phyloP scores from a whole-genome alignment of 2,797 vertebrate species.

The Gadopsis bispinosus region DNA sequence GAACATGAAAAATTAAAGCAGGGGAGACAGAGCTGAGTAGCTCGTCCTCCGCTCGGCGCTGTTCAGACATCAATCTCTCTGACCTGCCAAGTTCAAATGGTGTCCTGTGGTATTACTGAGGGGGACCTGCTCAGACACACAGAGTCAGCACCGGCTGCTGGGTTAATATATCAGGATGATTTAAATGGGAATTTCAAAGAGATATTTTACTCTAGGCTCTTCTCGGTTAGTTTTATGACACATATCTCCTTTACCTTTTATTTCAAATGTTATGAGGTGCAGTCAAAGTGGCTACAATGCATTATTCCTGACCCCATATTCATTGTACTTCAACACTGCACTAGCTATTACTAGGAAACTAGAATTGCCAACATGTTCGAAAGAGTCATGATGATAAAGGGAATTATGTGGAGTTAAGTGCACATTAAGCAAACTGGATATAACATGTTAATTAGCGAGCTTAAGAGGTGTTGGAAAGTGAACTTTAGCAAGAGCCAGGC shows the following conservation, averaged over 20 bases:
- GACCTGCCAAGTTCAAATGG: conserved; percentile 31
- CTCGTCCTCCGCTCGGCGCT: not conserved
- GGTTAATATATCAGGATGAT: conserved; percentile 12
- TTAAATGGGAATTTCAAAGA: conserved; percentile 7
- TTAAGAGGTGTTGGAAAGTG: no score
- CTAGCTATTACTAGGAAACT: not conserved
- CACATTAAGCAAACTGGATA: no score
- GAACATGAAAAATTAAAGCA: conserved; percentile 43
- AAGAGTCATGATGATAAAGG: no score
- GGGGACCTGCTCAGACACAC: not conserved
- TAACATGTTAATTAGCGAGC: no score
- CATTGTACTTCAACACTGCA: not conserved
- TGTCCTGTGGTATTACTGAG: conserved; percentile 18
- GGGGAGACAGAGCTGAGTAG: conserved; percentile 9
- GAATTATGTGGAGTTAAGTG: no score
- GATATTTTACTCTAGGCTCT: not conserved
- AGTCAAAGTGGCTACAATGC: not conserved
- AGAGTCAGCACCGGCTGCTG: not conserved
- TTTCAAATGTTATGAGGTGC: not conserved
- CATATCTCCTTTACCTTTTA: not conserved
- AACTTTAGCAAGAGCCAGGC: no score
- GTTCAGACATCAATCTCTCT: conserved; percentile 42
- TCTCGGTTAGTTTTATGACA: conserved; percentile 2
- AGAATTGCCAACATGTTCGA: not conserved
- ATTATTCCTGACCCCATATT: not conserved